Percentiles rank a stretch among this genome's conserved stretches.
Evolutionary conservation across 2,113 vertebrate genomes (phyloP).

Genomic region (Archilochus colubris): DNA sequence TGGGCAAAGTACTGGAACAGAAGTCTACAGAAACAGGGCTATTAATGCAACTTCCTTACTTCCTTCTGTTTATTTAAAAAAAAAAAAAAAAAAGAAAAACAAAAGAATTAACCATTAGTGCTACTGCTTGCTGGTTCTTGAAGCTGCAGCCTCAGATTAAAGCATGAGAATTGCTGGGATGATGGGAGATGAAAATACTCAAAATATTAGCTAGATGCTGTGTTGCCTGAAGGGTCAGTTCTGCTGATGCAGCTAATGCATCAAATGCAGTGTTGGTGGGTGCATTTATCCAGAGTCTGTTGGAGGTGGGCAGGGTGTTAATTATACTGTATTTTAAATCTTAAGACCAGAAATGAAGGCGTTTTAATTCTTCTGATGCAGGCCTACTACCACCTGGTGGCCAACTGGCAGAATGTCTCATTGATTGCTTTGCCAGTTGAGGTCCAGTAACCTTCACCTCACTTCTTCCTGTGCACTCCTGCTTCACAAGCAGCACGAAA

Average conservation of each 20-base stretch:
- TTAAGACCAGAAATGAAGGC: not conserved
- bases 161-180: not conserved
- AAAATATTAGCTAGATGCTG: not conserved
- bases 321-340: not conserved
- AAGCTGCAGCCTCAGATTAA: not conserved
- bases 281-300: not conserved
- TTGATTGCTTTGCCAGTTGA: rapidly evolving
- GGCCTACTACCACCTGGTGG: slow-evolving; percentile 8
- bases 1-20: not conserved
- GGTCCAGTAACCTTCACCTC: too few species aligned
- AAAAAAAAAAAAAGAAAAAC: too few species aligned
- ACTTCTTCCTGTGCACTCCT: not conserved
- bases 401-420: not conserved
- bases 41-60: not conserved
- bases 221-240: not conserved
- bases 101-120: not conserved
- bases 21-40: not conserved
- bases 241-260: not conserved
- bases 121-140: not conserved
- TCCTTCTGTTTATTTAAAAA: not conserved
- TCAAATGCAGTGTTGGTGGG: not conserved
- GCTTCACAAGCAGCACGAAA: not conserved
- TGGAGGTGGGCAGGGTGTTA: not conserved
- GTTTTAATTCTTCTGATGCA: not conserved
- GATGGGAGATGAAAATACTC: not conserved